Evolutionary conservation across 2,797 vertebrate species (phyloP).

Genomic region (Meda fulgida): DNA sequence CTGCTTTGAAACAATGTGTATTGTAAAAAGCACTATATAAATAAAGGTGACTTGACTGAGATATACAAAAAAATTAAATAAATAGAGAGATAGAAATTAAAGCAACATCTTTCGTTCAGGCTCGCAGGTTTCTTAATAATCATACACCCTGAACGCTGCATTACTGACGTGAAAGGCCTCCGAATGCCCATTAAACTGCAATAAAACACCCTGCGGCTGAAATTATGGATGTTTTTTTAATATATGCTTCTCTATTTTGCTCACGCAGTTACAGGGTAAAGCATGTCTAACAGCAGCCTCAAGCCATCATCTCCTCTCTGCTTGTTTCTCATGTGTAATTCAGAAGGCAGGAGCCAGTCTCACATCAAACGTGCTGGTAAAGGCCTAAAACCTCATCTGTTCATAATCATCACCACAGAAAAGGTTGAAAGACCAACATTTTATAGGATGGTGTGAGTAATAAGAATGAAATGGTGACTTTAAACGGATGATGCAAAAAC

Average conservation of each 20-base stretch:
- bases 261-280: slow-evolving; percentile 21
- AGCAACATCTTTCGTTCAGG: background rate
- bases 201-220: background rate
- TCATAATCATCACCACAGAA: background rate
- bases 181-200: slow-evolving; percentile 4
- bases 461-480: background rate
- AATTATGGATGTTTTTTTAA: slow-evolving; percentile 7
- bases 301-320: background rate
- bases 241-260: slow-evolving; percentile 5
- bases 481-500: too few relatives aligned
- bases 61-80: background rate
- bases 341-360: background rate
- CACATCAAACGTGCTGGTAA: background rate
- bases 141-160: background rate
- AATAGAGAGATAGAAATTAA: background rate
- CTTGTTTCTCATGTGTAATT: background rate
- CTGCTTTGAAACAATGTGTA: too few relatives aligned
- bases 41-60: too few relatives aligned
- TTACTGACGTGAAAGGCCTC: background rate
- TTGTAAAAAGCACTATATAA: too few relatives aligned
- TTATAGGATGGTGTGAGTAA: background rate
- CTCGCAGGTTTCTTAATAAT: background rate
- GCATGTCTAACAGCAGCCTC: background rate
- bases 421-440: too few relatives aligned
- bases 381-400: background rate